Conservation (phyloP, 2,888 invertebrate species). For the Lasius fuliginosus region DNA sequence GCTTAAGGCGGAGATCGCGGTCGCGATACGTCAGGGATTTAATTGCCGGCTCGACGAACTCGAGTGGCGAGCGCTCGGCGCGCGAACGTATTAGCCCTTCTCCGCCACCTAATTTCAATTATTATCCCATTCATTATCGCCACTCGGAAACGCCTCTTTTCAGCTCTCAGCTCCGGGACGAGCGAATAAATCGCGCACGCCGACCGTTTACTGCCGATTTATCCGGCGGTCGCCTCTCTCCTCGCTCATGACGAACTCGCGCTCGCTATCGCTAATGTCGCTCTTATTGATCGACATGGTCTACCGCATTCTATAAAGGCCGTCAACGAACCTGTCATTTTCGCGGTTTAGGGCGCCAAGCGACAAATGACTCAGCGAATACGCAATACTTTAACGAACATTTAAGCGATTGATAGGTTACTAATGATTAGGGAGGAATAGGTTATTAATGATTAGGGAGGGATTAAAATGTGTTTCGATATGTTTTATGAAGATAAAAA, state of each 20-base stretch:
- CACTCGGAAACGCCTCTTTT: constrained; percentile 75
- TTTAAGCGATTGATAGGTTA: not conserved
- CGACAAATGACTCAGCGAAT: not conserved
- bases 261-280: constrained; percentile 37
- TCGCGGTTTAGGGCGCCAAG: not conserved
- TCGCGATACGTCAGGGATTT: constrained; percentile 71
- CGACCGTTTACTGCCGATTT: constrained; percentile 57
- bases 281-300: constrained; percentile 22
- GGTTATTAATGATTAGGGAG: not conserved
- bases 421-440: not conserved
- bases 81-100: constrained; percentile 65
- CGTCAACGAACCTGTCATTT: not conserved
- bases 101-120: constrained; percentile 77
- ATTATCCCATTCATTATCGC: constrained; percentile 78
- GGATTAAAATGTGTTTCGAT: not conserved
- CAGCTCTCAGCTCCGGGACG: constrained; percentile 55
- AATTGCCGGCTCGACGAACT: constrained; percentile 70
- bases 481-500: not conserved
- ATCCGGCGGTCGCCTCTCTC: constrained; percentile 27
- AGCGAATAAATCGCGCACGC: constrained; percentile 59
- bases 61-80: constrained; percentile 48
- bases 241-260: constrained; percentile 24
- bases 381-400: not conserved
- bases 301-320: not conserved
- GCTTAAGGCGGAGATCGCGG: constrained; percentile 73